Percentiles rank a stretch among this genome's conserved stretches.
phyloP scores from a whole-genome alignment of 2,113 vertebrate genomes.

The Hymenochirus boettgeri region DNA sequence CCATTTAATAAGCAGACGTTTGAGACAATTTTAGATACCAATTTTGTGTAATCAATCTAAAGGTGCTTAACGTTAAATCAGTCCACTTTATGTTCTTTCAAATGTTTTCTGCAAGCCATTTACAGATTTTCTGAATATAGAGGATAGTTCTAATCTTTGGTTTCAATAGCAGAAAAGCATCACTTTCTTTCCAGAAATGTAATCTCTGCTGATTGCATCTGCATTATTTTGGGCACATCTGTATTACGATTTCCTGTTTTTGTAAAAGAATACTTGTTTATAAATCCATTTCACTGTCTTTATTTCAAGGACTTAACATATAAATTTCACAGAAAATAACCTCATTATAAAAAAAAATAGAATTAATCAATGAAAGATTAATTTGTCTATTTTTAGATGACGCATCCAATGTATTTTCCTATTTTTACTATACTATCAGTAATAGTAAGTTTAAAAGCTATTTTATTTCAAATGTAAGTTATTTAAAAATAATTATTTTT shows the following conservation, averaged over 20 bases:
- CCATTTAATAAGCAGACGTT: slow-evolving; percentile 18
- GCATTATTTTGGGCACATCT: slow-evolving; percentile 38
- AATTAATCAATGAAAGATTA: no score
- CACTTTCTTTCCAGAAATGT: slow-evolving; percentile 23
- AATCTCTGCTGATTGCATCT: slow-evolving; percentile 40
- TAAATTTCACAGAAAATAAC: slow-evolving; percentile 19
- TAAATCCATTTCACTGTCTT: slow-evolving; percentile 27
- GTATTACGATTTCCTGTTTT: slow-evolving; percentile 35
- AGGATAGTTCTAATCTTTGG: slow-evolving; percentile 16
- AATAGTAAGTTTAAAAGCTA: no score
- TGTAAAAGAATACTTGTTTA: slow-evolving; percentile 30
- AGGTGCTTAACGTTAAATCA: slow-evolving; percentile 15
- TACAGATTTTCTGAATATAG: slow-evolving; percentile 12
- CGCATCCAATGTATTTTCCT: no score
- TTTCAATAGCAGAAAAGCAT: slow-evolving; percentile 37
- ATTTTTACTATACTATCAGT: no score
- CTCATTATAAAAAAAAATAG: slow-evolving; percentile 10
- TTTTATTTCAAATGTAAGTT: no score
- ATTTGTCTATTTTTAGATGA: no score
- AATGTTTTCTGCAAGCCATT: slow-evolving; percentile 28
- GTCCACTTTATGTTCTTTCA: slow-evolving; percentile 27
- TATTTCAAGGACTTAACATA: slow-evolving; percentile 17
- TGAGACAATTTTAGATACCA: slow-evolving; percentile 14
- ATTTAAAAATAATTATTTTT: no score
- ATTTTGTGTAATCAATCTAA: slow-evolving; percentile 32